A percentile compares a stretch with the other conserved stretches of the same genome.
These are phyloP conservation scores for Cyanoramphus novaezelandiae DNA, from an alignment of 2,113 vertebrate genomes.

Conservation along the genomic window DNA sequence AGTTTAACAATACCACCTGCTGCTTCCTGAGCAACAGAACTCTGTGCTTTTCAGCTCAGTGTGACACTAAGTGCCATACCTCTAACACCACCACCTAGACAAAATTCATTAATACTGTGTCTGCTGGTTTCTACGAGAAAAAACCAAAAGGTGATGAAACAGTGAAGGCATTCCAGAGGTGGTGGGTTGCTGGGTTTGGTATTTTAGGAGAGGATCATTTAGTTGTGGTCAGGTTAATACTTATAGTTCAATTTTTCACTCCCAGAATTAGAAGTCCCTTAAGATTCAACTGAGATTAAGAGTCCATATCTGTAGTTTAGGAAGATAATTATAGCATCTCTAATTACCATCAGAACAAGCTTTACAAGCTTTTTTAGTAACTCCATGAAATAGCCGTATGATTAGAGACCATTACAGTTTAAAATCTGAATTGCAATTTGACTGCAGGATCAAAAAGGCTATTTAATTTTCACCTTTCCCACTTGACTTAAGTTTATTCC, in stretches of 20 bases:
- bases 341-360: constrained; percentile 35
- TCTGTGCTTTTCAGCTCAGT: background rate
- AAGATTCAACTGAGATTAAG: background rate
- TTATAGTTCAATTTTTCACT: background rate
- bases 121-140: background rate
- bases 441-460: background rate
- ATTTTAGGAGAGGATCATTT: background rate
- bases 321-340: constrained; percentile 2
- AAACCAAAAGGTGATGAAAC: background rate
- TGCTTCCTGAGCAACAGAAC: background rate
- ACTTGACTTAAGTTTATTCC: background rate
- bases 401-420: background rate
- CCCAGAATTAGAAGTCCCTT: background rate
- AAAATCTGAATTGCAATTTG: background rate
- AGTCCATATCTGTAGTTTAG: background rate
- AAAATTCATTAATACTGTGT: background rate
- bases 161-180: background rate
- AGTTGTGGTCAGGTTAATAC: background rate
- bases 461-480: background rate
- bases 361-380: constrained; percentile 12
- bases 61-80: background rate
- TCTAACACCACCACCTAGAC: background rate
- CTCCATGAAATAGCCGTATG: background rate
- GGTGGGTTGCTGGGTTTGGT: background rate
- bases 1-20: background rate